phyloP scores from a whole-genome alignment of 2,797 vertebrate species.

The Syngnathus rostellatus region DNA sequence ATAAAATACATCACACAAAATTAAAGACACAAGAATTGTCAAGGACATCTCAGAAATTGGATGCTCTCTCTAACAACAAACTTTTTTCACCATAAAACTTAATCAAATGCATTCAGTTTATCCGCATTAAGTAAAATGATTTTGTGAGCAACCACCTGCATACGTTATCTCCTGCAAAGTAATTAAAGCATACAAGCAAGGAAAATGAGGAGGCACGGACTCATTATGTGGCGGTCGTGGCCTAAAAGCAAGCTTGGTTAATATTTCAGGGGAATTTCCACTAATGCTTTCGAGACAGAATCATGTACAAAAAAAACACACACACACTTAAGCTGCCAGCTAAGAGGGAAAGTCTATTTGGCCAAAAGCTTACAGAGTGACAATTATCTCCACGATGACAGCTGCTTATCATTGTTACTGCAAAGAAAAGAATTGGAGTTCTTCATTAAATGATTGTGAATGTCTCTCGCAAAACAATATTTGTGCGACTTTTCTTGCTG shows the following conservation, averaged over 20 bases:
- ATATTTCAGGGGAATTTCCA: slow-evolving; percentile 59
- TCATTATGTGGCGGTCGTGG: slow-evolving; percentile 51
- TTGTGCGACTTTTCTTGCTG: background rate
- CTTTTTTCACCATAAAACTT: background rate
- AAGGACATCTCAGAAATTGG: background rate
- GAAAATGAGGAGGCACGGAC: slow-evolving; percentile 40
- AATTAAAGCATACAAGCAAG: slow-evolving; percentile 51
- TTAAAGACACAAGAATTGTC: background rate
- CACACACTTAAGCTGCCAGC: slow-evolving; percentile 41
- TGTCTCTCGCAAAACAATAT: slow-evolving; percentile 4
- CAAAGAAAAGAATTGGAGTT: slow-evolving; percentile 2
- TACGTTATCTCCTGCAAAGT: slow-evolving; percentile 39
- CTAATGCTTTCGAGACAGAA: slow-evolving; percentile 56
- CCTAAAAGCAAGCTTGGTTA: slow-evolving; percentile 59
- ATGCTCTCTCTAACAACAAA: background rate
- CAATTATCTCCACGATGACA: slow-evolving; percentile 17
- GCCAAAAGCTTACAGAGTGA: slow-evolving; percentile 38
- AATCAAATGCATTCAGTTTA: background rate
- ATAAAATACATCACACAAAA: background rate
- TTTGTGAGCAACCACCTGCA: slow-evolving; percentile 31
- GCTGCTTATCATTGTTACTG: slow-evolving; percentile 5
- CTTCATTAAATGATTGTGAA: slow-evolving; percentile 6
- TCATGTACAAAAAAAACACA: slow-evolving; percentile 46
- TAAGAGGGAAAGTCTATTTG: slow-evolving; percentile 38
- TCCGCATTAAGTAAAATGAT: background rate